Base-by-base conservation (phyloP, 1,140 invertebrate genomes). In the Drosophila triauraria region DNA sequence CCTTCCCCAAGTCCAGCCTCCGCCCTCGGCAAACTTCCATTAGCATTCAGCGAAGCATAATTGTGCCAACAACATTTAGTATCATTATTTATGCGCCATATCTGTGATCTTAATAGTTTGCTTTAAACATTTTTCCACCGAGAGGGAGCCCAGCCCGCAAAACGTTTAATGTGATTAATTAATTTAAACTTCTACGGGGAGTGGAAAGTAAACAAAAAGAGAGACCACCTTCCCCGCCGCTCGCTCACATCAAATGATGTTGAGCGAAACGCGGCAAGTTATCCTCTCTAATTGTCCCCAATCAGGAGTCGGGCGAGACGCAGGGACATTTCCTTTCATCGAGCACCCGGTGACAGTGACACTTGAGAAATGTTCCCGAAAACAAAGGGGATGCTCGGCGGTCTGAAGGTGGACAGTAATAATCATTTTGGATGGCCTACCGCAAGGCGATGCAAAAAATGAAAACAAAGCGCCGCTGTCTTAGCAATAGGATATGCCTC, bases 21-120 rank as follows among this genome's bases (percentile, higher is more conserved):
- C 27, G 17, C n/a, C 50, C 30, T 54, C 12, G 32, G 5, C 3
- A 32, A 27, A 51, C 12, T n/a, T 53, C 63, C 77, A 85, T 84
- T 80, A 85, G 78, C 62, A 47, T 54, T 62, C 72, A 85, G 64
- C 69, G 63, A 63, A 58, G 78, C 78, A 86, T 82, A 85, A 85
- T 85, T 85, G 72, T 85, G 78, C 71, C 68, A 81, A 85, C 78
- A 85, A 75, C 78, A 86, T 85, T 85, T 85, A 61, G 82, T 79
- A 82, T 86, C 82, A 86, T 86, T 86, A 86, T 86, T 82, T 86
- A 56, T 82, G 75, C 38, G 65, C 43, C 76, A 81, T 86, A 86
- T 86, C 82, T 86, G 85, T 86, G 82, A 86, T 86, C 82, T 84
- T 86, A 86, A 86, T 86, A 86, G 82, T 86, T 81, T 72, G 54